Evolutionary conservation across 2,797 vertebrate species (phyloP).

Genomic region (Delichon dasypus): DNA sequence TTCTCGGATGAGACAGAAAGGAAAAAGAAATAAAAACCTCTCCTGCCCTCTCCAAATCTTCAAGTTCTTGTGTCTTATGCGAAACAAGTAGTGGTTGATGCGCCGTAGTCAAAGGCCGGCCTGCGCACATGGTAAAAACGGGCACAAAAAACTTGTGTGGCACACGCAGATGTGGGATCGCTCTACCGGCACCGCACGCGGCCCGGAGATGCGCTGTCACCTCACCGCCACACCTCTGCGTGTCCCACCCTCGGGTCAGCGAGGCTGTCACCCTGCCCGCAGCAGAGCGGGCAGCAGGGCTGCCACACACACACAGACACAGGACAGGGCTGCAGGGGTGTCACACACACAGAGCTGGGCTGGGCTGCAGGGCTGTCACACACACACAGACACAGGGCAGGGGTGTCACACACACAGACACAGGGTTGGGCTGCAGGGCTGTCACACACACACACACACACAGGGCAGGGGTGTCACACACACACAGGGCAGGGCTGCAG

Average conservation of each 20-base stretch:
- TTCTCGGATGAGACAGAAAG: constrained; percentile 6
- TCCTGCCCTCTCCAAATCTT: background rate
- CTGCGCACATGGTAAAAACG: fast-evolving
- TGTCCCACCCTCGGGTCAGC: fast-evolving
- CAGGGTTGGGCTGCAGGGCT: background rate
- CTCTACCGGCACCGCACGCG: fast-evolving
- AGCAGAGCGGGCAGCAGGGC: background rate
- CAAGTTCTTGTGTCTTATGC: background rate
- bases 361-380: fast-evolving
- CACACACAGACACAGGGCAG: too few species aligned
- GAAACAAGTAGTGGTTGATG: background rate
- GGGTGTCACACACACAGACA: too few species aligned
- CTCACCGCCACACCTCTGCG: background rate
- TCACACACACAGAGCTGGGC: too few species aligned
- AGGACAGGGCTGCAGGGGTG: fast-evolving
- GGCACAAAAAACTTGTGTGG: background rate
- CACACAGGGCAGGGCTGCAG: background rate
- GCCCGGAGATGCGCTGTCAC: background rate
- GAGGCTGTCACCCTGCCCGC: background rate
- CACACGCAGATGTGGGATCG: fast-evolving
- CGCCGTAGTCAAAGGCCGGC: background rate
- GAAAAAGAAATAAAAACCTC: background rate
- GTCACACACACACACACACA: background rate
- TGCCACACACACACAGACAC: background rate
- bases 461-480: background rate